A percentile compares a stretch with the other conserved stretches of the same genome.
Evolutionary conservation across 2,888 invertebrate genomes (phyloP).

Genomic region (Selenia dentaria): DNA sequence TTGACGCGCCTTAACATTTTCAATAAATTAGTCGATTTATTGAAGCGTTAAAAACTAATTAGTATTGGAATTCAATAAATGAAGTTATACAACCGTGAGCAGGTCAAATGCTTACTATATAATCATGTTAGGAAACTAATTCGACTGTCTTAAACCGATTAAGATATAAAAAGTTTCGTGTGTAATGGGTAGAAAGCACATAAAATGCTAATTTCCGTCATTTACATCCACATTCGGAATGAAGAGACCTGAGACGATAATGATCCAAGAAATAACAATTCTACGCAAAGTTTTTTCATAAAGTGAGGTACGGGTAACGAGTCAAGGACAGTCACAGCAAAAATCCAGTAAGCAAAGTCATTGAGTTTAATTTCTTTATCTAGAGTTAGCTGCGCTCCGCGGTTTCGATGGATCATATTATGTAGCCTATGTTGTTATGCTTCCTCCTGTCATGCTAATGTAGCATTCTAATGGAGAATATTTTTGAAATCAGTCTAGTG

Average conservation of each 20-base stretch:
- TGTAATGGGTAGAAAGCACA: slow-evolving; percentile 9
- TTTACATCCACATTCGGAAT: slow-evolving; percentile 43
- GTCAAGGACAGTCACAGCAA: not conserved
- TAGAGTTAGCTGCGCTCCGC: too few species aligned
- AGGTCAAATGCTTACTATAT: slow-evolving; percentile 39
- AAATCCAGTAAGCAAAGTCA: slow-evolving; percentile 8
- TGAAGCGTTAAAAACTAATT: slow-evolving; percentile 35
- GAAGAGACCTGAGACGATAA: slow-evolving; percentile 50
- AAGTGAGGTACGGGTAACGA: slow-evolving; percentile 61
- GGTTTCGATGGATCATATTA: too few species aligned
- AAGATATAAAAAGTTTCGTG: slow-evolving; percentile 15
- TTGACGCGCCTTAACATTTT: slow-evolving; percentile 5
- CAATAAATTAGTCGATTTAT: slow-evolving; percentile 24
- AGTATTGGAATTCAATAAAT: slow-evolving; percentile 35
- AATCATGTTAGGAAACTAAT: slow-evolving; percentile 39
- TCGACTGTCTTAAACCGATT: slow-evolving; percentile 21
- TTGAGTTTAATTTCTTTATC: too few species aligned
- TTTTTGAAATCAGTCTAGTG: too few species aligned
- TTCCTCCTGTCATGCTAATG: too few species aligned
- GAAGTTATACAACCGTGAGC: slow-evolving; percentile 39
- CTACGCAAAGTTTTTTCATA: slow-evolving; percentile 70
- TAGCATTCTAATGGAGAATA: too few species aligned
- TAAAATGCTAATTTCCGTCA: slow-evolving; percentile 51
- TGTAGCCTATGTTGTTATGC: too few species aligned
- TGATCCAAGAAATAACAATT: slow-evolving; percentile 69